phyloP scores from a whole-genome alignment of 2,797 vertebrate species.

The Chloroceryle amazona region DNA sequence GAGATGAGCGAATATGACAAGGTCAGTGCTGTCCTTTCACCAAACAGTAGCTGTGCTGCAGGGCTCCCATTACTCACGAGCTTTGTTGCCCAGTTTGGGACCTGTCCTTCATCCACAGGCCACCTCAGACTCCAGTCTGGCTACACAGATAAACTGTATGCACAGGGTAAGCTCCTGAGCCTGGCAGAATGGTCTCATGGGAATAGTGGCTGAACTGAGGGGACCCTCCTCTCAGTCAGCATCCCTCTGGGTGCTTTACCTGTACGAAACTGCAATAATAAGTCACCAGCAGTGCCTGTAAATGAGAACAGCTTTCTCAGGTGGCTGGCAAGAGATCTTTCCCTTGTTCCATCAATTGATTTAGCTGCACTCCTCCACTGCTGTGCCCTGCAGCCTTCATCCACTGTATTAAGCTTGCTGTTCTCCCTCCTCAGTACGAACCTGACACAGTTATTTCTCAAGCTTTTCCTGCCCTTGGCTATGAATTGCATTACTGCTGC shows the following conservation, averaged over 20 bases:
- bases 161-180: not conserved
- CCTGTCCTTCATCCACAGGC: not conserved
- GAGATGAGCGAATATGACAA: not conserved
- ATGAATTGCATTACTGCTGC: not conserved
- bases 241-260: not conserved
- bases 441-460: not conserved
- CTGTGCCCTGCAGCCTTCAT: not conserved
- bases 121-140: not conserved
- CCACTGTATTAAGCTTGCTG: not conserved
- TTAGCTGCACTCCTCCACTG: not conserved
- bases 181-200: not conserved
- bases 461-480: not conserved
- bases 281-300: not conserved
- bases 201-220: not conserved
- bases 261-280: rapidly evolving
- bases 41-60: not conserved
- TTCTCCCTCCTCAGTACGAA: not conserved
- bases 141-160: not conserved
- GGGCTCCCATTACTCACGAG: not conserved
- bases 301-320: not conserved
- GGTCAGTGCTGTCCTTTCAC: not conserved
- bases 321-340: not conserved
- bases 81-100: not conserved
- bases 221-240: not conserved
- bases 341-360: not conserved